Conservation (phyloP, 2,888 invertebrate species). For the Galerucella calmariensis region DNA sequence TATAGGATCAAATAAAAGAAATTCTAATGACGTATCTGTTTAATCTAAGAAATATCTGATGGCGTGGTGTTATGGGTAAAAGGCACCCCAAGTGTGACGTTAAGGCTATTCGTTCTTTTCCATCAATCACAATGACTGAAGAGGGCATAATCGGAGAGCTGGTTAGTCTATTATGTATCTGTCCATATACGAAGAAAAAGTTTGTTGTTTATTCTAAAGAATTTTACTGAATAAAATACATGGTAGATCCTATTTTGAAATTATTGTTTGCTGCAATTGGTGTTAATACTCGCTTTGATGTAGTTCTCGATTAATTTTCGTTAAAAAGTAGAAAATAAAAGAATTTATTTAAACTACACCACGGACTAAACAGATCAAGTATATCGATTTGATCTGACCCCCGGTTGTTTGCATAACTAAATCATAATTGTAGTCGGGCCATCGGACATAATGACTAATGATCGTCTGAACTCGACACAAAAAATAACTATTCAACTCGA, state of each 20-base stretch:
- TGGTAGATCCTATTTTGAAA: too few species aligned
- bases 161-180: conserved; percentile 31
- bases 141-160: conserved; percentile 34
- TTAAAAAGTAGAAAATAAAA: not conserved
- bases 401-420: conserved; percentile 66
- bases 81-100: conserved; percentile 61
- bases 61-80: conserved; percentile 42
- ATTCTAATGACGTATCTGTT: conserved; percentile 25
- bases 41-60: conserved; percentile 37
- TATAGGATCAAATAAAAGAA: conserved; percentile 16
- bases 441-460: conserved; percentile 65
- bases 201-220: too few species aligned
- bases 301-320: not conserved
- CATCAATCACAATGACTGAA: conserved; percentile 58
- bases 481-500: conserved; percentile 51
- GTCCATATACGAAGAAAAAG: conserved; percentile 19
- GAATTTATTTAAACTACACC: not conserved
- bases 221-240: too few species aligned
- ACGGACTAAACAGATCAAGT: conserved; percentile 35
- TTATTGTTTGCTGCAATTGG: too few species aligned
- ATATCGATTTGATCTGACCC: conserved; percentile 57
- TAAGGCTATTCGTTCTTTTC: conserved; percentile 54
- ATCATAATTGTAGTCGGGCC: conserved; percentile 64
- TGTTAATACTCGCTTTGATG: too few species aligned
- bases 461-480: conserved; percentile 56